Evolutionary conservation across 2,888 invertebrate genomes (phyloP).

Genomic region (Lithophane ornitopus): DNA sequence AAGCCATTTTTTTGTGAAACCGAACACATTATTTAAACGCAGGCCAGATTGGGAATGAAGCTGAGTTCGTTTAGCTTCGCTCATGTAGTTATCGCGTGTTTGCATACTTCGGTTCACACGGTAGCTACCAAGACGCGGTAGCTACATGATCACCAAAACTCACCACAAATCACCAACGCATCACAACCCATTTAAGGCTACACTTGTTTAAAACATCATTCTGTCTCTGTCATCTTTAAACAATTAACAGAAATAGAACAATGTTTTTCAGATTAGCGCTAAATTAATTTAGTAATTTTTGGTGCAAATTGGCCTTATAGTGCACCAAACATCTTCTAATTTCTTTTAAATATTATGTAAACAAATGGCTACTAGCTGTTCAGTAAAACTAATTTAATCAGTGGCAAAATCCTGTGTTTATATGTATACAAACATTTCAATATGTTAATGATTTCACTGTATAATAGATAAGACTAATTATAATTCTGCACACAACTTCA

Average conservation of each 20-base stretch:
- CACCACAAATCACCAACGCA: too few species aligned
- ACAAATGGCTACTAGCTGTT: not conserved
- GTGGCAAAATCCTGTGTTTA: conserved; percentile 20
- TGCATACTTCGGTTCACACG: too few species aligned
- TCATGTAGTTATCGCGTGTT: too few species aligned
- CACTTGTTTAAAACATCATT: not conserved
- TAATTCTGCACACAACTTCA: conserved; percentile 30
- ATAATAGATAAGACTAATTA: conserved; percentile 24
- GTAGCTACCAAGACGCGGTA: too few species aligned
- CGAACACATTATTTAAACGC: too few species aligned
- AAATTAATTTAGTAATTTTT: not conserved
- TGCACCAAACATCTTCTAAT: not conserved
- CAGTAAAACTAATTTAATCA: conserved; percentile 20
- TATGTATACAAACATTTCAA: conserved; percentile 10
- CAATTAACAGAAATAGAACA: not conserved
- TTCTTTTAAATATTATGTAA: not conserved
- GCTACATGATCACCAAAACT: too few species aligned
- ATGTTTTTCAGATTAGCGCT: not conserved
- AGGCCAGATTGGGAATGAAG: too few species aligned
- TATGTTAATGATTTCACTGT: conserved; percentile 12
- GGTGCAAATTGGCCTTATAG: not conserved
- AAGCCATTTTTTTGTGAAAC: not conserved
- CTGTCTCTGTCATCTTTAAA: not conserved
- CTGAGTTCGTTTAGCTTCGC: too few species aligned
- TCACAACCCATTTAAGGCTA: not conserved